Conservation (phyloP, 2,888 invertebrate genomes). For the Zootermopsis nevadensis region DNA sequence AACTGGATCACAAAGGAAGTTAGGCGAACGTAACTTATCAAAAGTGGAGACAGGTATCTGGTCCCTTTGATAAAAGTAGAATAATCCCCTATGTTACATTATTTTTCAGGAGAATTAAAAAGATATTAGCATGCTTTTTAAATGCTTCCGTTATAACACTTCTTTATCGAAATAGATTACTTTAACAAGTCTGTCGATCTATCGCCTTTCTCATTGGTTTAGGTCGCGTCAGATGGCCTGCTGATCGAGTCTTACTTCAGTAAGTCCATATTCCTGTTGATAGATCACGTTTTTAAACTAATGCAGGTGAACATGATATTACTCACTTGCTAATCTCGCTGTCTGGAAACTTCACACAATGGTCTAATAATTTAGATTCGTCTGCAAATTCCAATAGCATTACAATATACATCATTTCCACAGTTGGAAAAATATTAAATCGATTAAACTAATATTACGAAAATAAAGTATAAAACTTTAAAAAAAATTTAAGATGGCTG, state of each 20-base stretch:
- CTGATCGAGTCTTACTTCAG: no score
- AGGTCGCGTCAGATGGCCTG: background rate
- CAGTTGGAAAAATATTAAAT: no score
- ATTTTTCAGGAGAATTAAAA: background rate
- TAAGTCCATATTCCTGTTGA: no score
- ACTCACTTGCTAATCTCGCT: background rate
- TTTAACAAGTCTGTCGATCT: background rate
- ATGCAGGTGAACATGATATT: background rate
- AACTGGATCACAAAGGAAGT: background rate
- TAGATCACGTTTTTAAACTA: background rate
- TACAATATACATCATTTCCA: no score
- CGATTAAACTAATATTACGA: no score
- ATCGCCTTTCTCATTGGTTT: background rate
- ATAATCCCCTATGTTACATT: background rate
- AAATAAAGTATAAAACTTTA: no score
- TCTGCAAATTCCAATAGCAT: no score
- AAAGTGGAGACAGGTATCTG: background rate
- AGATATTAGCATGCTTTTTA: background rate
- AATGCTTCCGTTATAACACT: background rate
- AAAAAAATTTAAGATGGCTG: no score
- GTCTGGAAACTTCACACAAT: background rate
- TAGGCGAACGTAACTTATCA: background rate
- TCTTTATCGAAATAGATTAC: background rate
- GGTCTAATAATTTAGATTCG: no score
- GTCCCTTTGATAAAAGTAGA: background rate